These are phyloP conservation scores for Gallinago media DNA, from an alignment of 2,113 vertebrate genomes.

Conservation along the genomic window DNA sequence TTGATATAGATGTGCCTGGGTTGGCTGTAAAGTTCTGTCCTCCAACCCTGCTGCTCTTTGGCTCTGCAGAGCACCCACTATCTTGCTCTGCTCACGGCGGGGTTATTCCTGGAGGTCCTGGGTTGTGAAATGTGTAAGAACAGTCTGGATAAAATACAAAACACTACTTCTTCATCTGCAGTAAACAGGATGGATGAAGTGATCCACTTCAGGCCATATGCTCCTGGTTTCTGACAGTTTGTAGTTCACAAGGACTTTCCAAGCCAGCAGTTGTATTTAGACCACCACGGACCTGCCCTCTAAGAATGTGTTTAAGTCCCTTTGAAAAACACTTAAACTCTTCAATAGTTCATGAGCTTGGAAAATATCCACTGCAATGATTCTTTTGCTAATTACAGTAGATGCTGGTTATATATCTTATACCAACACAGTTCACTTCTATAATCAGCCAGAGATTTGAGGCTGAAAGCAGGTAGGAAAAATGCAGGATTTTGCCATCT, in stretches of 20 bases:
- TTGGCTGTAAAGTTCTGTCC: not conserved
- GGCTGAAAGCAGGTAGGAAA: conserved; percentile 8
- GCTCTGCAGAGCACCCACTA: not conserved
- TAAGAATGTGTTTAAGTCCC: not conserved
- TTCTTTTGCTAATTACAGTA: not conserved
- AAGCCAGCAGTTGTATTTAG: not conserved
- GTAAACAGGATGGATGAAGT: not conserved
- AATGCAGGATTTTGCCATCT: conserved; percentile 3
- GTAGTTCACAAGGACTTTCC: not conserved
- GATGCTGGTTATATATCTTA: not conserved
- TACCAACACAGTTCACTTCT: not conserved
- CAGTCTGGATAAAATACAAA: not conserved
- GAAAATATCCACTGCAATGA: not conserved
- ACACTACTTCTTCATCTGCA: fast-evolving
- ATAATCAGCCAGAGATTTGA: not conserved
- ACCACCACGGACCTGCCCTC: not conserved
- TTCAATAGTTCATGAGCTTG: not conserved
- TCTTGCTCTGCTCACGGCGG: not conserved
- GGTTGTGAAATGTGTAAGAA: not conserved
- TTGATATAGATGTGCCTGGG: fast-evolving
- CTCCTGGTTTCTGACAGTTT: not conserved
- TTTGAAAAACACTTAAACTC: conserved; percentile 20
- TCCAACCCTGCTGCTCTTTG: not conserved
- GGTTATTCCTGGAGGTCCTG: not conserved
- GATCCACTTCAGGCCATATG: not conserved